Percentiles rank a stretch among this genome's conserved stretches.
Conservation (phyloP, 2,113 vertebrate species). For the Eulemur macaco region DNA sequence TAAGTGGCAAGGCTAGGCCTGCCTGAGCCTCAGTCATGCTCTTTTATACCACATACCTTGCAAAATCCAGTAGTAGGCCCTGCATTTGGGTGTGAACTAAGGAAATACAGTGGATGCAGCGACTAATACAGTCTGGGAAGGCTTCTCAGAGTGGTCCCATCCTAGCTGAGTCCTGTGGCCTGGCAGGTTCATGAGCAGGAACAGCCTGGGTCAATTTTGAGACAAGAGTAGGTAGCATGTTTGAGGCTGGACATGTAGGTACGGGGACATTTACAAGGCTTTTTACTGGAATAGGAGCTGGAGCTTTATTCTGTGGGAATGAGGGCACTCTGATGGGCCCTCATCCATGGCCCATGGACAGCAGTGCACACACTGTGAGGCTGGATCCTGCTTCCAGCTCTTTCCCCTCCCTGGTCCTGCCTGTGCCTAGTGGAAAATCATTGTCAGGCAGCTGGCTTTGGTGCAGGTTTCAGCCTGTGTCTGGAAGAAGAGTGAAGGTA, state of each 20-base stretch:
- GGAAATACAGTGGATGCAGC: neutral
- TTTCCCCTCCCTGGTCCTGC: neutral
- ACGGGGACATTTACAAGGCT: neutral
- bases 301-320: neutral
- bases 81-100: neutral
- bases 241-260: neutral
- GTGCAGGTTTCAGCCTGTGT: neutral
- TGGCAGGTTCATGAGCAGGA: neutral
- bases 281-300: neutral
- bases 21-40: neutral
- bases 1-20: neutral
- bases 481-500: neutral
- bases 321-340: rapidly evolving
- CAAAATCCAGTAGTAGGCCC: neutral
- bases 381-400: neutral
- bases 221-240: neutral
- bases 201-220: neutral
- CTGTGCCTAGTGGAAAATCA: neutral
- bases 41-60: neutral
- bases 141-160: neutral
- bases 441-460: neutral
- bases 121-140: neutral
- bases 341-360: neutral
- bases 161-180: neutral
- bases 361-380: neutral